Base-by-base conservation (phyloP, 2,113 vertebrate species). In the Hemiprocne comata region DNA sequence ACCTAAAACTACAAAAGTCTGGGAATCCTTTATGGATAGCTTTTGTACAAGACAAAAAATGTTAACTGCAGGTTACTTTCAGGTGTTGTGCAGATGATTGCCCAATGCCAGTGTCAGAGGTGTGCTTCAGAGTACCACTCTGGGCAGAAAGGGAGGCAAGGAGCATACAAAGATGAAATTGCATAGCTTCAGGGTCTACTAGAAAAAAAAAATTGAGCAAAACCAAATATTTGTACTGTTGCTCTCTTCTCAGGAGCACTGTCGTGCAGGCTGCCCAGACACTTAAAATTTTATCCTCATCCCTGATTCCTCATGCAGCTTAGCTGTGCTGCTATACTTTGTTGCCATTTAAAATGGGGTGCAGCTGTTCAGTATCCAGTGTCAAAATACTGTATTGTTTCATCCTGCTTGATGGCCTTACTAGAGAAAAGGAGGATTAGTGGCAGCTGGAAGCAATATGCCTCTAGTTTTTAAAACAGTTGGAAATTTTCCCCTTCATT, bases 401-500 rank as follows among this genome's bases (percentile, higher is more conserved):
- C 86, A 71, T 67, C 31, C 61, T 81, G 50, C 44, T 84, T 60
- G 36, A 62, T 92, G 84, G 70, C 34, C 61, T 92, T 81, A 44
- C 34, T 65, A 36, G 29, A 87, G 51, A 85, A 91, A 80, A 90
- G 76, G 14, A 90, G 60, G 79, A 62, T 93, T 90, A 93, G 34
- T 31, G 53, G 69, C 83, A 94, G 51, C 80, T 95, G 92, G 85
- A 94, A 80, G 50, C 50, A 92, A 74, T 90, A 80, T 77, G 55
- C 60, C 26, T 87, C 67, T 77, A 67, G 67, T 83, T 87, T 77
- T 92, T 72, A 61, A 91, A 94, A 71, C 81, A 93, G 80, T 87
- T 93, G 85, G 78, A 93, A 67, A 81, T 94, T 89, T 94, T 90
- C 26, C 79, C 57, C 34, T 90, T 90, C 53, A 44, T 89, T 95